phyloP scores from a whole-genome alignment of 2,797 vertebrate species.

The Chelidonichthys spinosus region DNA sequence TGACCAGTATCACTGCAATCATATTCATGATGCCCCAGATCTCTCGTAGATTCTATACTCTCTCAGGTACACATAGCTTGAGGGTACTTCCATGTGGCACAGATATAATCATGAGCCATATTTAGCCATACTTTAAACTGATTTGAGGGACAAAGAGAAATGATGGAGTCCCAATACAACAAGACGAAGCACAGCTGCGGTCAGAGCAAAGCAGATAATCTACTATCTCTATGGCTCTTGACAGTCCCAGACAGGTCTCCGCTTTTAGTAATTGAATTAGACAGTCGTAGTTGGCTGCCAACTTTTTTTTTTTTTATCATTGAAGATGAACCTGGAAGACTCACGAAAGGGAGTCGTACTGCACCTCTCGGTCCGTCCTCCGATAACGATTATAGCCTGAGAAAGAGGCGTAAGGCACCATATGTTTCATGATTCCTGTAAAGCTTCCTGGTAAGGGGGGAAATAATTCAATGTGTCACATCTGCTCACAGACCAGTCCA shows the following conservation, averaged over 20 bases:
- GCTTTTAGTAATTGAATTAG: conserved; percentile 93
- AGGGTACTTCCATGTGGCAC: conserved; percentile 68
- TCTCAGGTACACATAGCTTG: conserved; percentile 68
- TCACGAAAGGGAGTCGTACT: conserved; percentile 86
- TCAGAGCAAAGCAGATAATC: conserved; percentile 63
- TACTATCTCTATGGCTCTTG: conserved; percentile 61
- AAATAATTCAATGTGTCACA: conserved; percentile 97
- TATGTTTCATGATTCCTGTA: conserved; percentile 92
- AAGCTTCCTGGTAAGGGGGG: conserved; percentile 90
- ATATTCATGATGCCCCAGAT: conserved; percentile 67
- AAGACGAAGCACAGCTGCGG: conserved; percentile 55
- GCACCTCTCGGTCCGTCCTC: conserved; percentile 88
- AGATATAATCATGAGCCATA: conserved; percentile 79
- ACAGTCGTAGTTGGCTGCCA: conserved; percentile 87
- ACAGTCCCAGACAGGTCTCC: conserved; percentile 83
- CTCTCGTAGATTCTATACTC: conserved; percentile 57
- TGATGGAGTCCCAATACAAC: conserved; percentile 60
- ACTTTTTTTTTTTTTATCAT: conserved; percentile 30
- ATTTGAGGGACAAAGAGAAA: conserved; percentile 68
- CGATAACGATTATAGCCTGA: conserved; percentile 89
- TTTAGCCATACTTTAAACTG: conserved; percentile 76
- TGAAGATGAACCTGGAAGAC: conserved; percentile 60
- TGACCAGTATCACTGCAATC: conserved; percentile 57
- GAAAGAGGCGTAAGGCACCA: conserved; percentile 87
- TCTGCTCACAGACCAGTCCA: conserved; percentile 90